Evolutionary conservation across 2,797 vertebrate species (phyloP).

Genomic region (Acipenser transmontanus): DNA sequence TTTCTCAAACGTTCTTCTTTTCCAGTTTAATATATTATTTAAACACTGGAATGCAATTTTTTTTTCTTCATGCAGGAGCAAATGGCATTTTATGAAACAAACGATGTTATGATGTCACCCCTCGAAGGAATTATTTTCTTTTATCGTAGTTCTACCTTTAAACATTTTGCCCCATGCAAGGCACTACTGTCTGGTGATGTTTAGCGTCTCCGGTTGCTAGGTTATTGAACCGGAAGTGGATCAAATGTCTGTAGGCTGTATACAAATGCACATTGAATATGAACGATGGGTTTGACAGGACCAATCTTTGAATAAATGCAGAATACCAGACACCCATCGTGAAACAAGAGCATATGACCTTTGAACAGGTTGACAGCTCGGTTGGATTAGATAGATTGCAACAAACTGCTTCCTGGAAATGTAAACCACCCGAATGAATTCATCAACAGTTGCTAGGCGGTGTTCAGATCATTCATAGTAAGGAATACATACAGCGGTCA

Average conservation of each 20-base stretch:
- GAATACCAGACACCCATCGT: neutral
- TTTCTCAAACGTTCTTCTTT: no score
- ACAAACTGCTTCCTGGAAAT: slow-evolving; percentile 33
- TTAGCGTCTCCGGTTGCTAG: slow-evolving; percentile 58
- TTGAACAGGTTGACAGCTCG: slow-evolving; percentile 33
- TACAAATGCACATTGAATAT: neutral
- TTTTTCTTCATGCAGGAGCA: no score
- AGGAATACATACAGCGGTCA: slow-evolving; percentile 9
- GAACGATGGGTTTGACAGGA: neutral
- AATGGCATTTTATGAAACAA: no score
- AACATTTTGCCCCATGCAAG: no score
- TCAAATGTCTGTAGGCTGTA: slow-evolving; percentile 10
- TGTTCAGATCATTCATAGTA: neutral
- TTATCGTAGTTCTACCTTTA: no score
- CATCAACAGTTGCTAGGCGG: slow-evolving; percentile 47
- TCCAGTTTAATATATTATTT: no score
- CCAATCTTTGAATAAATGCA: slow-evolving; percentile 12
- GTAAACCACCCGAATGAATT: slow-evolving; percentile 36
- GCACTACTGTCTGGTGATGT: neutral
- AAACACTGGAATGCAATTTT: no score
- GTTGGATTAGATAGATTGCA: neutral
- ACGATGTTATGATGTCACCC: no score
- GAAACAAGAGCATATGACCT: slow-evolving; percentile 21
- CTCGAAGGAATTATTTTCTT: no score
- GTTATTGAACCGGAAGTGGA: slow-evolving; percentile 44